phyloP scores from a whole-genome alignment of 2,888 invertebrate genomes.

The Apamea sordens region DNA sequence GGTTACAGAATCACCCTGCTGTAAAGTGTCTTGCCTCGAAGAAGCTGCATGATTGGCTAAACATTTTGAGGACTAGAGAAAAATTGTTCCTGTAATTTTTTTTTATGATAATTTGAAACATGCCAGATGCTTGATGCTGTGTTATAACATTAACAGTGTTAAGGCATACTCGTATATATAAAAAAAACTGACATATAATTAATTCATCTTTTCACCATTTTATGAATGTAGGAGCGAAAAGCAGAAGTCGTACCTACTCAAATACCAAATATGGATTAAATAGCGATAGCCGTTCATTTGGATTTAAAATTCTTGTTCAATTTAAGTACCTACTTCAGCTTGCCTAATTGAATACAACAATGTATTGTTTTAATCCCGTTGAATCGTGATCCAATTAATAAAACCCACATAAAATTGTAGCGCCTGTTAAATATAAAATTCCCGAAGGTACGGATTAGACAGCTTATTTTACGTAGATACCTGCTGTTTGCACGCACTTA shows the following conservation, averaged over 20 bases:
- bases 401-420: conserved; percentile 43
- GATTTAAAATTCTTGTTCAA: not conserved
- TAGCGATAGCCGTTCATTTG: not conserved
- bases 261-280: not conserved
- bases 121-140: not conserved
- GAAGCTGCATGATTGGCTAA: not conserved
- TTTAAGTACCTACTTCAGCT: not conserved
- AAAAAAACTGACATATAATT: too few relatives aligned
- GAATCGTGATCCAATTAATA: conserved; percentile 34
- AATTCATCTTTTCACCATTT: not conserved
- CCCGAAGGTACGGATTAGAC: conserved; percentile 36
- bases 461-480: conserved; percentile 44
- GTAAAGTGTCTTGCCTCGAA: not conserved
- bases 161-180: too few relatives aligned
- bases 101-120: not conserved
- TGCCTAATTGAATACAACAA: conserved; percentile 1
- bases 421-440: conserved; percentile 41
- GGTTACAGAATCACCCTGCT: too few relatives aligned
- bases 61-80: not conserved
- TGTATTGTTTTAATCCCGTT: conserved; percentile 39
- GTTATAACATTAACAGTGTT: not conserved
- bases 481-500: conserved; percentile 63
- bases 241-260: too few relatives aligned
- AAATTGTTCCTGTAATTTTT: not conserved
- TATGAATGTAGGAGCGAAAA: not conserved